phyloP scores from a whole-genome alignment of 2,113 vertebrate species.

The Pelodiscus sinensis region DNA sequence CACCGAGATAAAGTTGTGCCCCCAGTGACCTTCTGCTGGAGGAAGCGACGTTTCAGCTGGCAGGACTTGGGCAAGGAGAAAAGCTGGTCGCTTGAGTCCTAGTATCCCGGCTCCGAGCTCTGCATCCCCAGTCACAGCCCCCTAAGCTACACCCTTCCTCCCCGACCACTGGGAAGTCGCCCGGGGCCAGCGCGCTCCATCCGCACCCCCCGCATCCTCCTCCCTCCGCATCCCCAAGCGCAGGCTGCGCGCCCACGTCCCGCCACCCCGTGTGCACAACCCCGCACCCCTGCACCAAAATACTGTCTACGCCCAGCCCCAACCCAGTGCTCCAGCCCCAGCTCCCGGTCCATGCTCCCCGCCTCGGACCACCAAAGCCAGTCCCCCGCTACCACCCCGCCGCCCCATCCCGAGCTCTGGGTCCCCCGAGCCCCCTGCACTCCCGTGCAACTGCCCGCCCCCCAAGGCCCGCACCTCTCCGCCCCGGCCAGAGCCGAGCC shows the following conservation, averaged over 20 bases:
- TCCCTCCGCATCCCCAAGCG: background rate
- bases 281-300: background rate
- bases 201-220: background rate
- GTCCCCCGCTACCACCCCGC: background rate
- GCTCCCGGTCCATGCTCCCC: background rate
- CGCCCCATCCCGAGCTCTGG: background rate
- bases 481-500: background rate
- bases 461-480: background rate
- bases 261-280: background rate
- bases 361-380: background rate
- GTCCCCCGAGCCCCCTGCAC: background rate
- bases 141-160: no score
- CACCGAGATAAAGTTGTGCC: constrained; percentile 23
- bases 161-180: background rate
- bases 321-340: background rate
- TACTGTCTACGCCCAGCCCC: background rate
- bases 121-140: background rate
- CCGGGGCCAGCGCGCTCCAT: background rate
- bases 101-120: rapidly evolving
- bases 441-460: no score
- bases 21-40: constrained; percentile 60
- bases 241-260: background rate
- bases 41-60: background rate
- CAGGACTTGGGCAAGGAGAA: background rate
- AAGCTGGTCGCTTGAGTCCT: background rate